These are phyloP conservation scores for Eupeodes latifasciatus DNA, from an alignment of 2,888 invertebrate species.

Conservation along the genomic window DNA sequence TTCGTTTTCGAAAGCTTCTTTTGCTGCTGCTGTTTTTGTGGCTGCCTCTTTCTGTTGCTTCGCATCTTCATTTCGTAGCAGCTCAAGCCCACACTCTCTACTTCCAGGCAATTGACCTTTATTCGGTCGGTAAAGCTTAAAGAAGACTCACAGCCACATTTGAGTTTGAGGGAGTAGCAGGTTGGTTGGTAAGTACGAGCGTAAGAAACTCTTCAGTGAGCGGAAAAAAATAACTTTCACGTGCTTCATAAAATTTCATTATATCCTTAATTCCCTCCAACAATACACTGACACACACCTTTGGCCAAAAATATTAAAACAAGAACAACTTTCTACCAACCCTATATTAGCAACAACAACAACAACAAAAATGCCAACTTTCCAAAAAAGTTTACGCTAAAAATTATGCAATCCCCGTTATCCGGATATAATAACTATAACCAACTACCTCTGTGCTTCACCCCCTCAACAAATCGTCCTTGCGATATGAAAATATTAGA, in stretches of 20 bases:
- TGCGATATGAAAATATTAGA: slow-evolving; percentile 75
- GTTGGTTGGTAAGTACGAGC: neutral
- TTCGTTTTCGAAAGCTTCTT: slow-evolving; percentile 66
- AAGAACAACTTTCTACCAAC: neutral
- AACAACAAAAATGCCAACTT: slow-evolving; percentile 23
- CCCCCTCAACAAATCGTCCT: slow-evolving; percentile 58
- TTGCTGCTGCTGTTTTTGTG: slow-evolving; percentile 30
- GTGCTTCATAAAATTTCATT: slow-evolving; percentile 76
- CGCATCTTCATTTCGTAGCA: slow-evolving; percentile 47
- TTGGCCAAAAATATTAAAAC: neutral
- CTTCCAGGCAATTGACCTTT: slow-evolving; percentile 70
- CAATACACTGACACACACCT: slow-evolving; percentile 42
- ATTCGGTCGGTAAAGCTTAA: slow-evolving; percentile 42
- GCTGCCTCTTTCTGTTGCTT: slow-evolving; percentile 60
- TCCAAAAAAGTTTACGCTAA: slow-evolving; percentile 19
- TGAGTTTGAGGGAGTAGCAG: neutral
- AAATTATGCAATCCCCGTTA: slow-evolving; percentile 45
- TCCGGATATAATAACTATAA: slow-evolving; percentile 49
- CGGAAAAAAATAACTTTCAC: slow-evolving; percentile 56
- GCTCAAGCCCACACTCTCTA: slow-evolving; percentile 32
- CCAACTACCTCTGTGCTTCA: slow-evolving; percentile 11
- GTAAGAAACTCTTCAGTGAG: slow-evolving; percentile 8
- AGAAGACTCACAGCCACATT: neutral
- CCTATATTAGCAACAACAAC: neutral
- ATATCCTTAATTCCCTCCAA: slow-evolving; percentile 63